phyloP scores from a whole-genome alignment of 2,888 invertebrate genomes.

The Orchesella flavescens region DNA sequence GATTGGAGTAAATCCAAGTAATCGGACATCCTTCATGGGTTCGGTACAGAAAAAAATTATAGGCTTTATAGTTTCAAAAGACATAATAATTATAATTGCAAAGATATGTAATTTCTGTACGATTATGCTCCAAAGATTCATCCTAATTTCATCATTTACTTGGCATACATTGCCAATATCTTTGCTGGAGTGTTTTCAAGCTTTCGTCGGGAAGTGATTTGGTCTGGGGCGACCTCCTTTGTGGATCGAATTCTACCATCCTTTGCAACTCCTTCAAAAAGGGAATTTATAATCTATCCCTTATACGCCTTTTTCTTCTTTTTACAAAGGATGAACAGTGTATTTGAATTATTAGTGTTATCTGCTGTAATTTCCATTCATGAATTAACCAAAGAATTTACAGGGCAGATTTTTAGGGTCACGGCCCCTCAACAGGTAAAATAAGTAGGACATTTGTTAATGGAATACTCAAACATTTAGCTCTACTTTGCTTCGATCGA shows the following conservation, averaged over 20 bases:
- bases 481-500: too few species aligned
- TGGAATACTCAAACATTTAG: background rate
- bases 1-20: too few species aligned
- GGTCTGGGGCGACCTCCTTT: background rate
- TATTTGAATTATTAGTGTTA: slow-evolving; percentile 7
- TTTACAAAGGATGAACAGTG: background rate
- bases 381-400: slow-evolving; percentile 1
- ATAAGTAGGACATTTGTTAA: background rate
- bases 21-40: too few species aligned
- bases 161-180: background rate
- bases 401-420: background rate
- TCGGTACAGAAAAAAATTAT: too few species aligned
- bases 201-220: background rate
- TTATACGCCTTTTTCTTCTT: background rate
- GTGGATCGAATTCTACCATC: background rate
- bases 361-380: background rate
- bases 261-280: background rate
- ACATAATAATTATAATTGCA: too few species aligned
- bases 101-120: too few species aligned
- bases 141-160: too few species aligned
- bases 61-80: too few species aligned
- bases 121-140: too few species aligned
- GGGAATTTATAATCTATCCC: background rate
- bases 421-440: background rate
- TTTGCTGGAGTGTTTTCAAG: background rate